Evolutionary conservation across 2,113 vertebrate genomes (phyloP).

Genomic region (Podarcis muralis): DNA sequence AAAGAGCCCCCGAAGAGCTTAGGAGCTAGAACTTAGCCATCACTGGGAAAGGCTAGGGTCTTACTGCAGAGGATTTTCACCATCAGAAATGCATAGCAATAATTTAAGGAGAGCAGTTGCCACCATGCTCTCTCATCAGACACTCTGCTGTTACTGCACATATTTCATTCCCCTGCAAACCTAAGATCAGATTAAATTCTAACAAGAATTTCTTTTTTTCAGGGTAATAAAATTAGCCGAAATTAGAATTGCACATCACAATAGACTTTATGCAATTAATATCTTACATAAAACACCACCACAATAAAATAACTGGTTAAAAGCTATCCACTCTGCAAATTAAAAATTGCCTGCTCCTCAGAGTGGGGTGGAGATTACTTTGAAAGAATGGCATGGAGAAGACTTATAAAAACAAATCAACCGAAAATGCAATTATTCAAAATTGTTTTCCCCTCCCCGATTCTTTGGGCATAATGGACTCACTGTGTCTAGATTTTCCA

Average conservation of each 20-base stretch:
- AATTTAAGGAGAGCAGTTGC: neutral
- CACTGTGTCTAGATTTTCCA: conserved; percentile 62
- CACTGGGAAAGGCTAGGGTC: neutral
- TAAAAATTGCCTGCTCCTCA: conserved; percentile 57
- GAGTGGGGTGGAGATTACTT: conserved; percentile 42
- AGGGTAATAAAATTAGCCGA: conserved; percentile 67
- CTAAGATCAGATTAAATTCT: conserved; percentile 44
- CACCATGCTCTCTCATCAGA: neutral
- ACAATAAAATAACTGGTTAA: conserved; percentile 63
- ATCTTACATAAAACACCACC: conserved; percentile 60
- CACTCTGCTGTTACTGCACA: neutral
- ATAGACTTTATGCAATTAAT: conserved; percentile 60
- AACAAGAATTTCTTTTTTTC: conserved; percentile 53
- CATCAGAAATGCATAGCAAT: neutral
- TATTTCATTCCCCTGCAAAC: neutral
- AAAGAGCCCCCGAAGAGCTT: neutral
- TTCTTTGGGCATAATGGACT: conserved; percentile 59
- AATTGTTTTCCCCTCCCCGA: conserved; percentile 17
- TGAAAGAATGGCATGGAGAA: conserved; percentile 52
- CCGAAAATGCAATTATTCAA: conserved; percentile 67
- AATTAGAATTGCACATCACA: conserved; percentile 63
- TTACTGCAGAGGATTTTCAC: neutral
- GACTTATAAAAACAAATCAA: conserved; percentile 71
- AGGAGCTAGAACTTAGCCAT: neutral
- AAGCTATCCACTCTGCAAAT: conserved; percentile 59